Evolutionary conservation across 2,888 invertebrate species (phyloP).

Genomic region (Chorisops tibialis): DNA sequence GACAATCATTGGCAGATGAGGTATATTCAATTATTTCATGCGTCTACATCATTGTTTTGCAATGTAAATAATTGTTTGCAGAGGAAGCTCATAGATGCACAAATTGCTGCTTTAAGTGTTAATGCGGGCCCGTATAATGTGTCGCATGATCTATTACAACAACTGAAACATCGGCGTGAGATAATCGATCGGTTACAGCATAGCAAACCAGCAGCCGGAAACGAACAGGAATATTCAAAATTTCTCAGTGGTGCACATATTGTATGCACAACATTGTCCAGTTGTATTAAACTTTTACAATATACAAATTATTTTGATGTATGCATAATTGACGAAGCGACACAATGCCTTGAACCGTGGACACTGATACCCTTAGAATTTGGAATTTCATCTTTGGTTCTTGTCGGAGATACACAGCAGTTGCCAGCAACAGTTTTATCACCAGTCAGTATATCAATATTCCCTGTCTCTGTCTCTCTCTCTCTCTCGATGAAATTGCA

Average conservation of each 20-base stretch:
- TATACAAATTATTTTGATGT: slow-evolving; percentile 53
- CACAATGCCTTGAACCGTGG: slow-evolving; percentile 82
- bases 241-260: slow-evolving; percentile 62
- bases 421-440: slow-evolving; percentile 77
- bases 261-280: slow-evolving; percentile 68
- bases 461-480: slow-evolving; percentile 24
- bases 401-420: slow-evolving; percentile 86
- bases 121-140: slow-evolving; percentile 8
- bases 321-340: slow-evolving; percentile 85
- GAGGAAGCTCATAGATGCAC: slow-evolving; percentile 8
- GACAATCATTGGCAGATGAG: slow-evolving; percentile 29
- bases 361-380: slow-evolving; percentile 74
- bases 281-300: slow-evolving; percentile 51
- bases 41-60: too few relatives aligned
- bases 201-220: slow-evolving; percentile 39
- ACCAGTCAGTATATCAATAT: slow-evolving; percentile 57
- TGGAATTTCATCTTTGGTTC: slow-evolving; percentile 68
- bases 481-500: slow-evolving; percentile 1
- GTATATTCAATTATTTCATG: background rate
- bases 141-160: slow-evolving; percentile 17
- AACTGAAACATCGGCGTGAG: slow-evolving; percentile 1
- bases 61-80: background rate
- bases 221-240: slow-evolving; percentile 41
- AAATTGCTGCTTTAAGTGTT: slow-evolving; percentile 11
- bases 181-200: slow-evolving; percentile 33